A percentile compares a stretch with the other conserved stretches of the same genome.
Conservation (phyloP, 2,113 vertebrate genomes). For the Ginglymostoma cirratum region DNA sequence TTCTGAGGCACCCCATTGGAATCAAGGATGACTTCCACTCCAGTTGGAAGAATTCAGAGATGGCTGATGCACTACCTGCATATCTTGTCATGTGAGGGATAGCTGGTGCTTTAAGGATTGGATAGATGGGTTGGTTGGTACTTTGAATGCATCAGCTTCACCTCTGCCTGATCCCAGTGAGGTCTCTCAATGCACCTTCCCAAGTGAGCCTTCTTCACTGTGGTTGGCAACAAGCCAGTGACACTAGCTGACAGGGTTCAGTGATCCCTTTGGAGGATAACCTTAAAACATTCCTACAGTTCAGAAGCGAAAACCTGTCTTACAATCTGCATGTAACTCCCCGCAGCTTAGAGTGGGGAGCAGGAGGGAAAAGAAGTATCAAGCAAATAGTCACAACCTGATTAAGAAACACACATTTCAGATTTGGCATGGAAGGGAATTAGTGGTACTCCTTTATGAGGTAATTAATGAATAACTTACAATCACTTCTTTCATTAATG, state of each 20-base stretch:
- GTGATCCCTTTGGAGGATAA: neutral
- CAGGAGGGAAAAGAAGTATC: neutral
- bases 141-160: neutral
- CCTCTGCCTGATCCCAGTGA: neutral
- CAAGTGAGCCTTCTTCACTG: neutral
- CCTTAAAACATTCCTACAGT: neutral
- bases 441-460: conserved; percentile 2
- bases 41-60: neutral
- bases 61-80: neutral
- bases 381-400: neutral
- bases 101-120: neutral
- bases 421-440: conserved; percentile 5
- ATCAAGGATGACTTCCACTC: neutral
- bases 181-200: neutral
- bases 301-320: neutral
- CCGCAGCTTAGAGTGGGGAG: neutral
- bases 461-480: conserved; percentile 37
- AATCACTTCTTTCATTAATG: conserved; percentile 31
- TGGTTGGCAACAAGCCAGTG: neutral
- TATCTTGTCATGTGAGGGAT: neutral
- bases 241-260: neutral
- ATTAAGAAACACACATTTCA: conserved; percentile 59
- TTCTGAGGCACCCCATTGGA: neutral
- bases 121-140: neutral
- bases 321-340: neutral